A percentile compares a stretch with the other conserved stretches of the same genome.
phyloP scores from a whole-genome alignment of 64 coral and sea anemone genomes.

The Catalaphyllia jardinei region DNA sequence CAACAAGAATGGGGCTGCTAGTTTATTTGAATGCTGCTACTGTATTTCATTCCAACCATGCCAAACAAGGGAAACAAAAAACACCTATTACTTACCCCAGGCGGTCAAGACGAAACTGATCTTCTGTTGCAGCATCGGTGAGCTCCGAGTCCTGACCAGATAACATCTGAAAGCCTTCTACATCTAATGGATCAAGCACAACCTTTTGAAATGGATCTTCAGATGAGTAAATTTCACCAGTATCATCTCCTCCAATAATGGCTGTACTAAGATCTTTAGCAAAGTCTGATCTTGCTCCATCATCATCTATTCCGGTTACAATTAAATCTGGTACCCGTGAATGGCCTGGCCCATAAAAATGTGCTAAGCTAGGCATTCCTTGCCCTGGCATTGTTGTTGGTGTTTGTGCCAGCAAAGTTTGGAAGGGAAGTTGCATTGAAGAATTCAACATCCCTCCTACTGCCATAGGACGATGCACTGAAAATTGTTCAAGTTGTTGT shows the following conservation, averaged over 20 bases:
- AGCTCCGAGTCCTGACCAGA: constrained; percentile 73
- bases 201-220: constrained; percentile 64
- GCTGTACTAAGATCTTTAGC: constrained; percentile 62
- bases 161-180: constrained; percentile 70
- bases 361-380: constrained; percentile 38
- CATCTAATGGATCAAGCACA: constrained; percentile 58
- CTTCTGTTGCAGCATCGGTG: constrained; percentile 67
- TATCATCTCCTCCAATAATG: constrained; percentile 49
- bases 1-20: too few species aligned
- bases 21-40: too few species aligned
- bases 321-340: constrained; percentile 69
- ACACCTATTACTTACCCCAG: constrained; percentile 34
- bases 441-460: constrained; percentile 28
- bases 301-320: constrained; percentile 52
- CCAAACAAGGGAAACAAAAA: neutral
- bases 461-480: constrained; percentile 24
- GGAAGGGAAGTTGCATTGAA: constrained; percentile 45
- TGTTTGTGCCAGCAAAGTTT: constrained; percentile 40
- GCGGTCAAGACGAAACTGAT: constrained; percentile 70
- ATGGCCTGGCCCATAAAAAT: constrained; percentile 37
- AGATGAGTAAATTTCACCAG: constrained; percentile 37
- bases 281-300: constrained; percentile 59
- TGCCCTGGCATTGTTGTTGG: neutral
- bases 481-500: constrained; percentile 55
- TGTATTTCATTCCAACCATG: too few species aligned